Evolutionary conservation across 1,140 invertebrate genomes (phyloP), one percentile per base, ranked within the genome.

Genomic region (Archivesica marissinica): DNA sequence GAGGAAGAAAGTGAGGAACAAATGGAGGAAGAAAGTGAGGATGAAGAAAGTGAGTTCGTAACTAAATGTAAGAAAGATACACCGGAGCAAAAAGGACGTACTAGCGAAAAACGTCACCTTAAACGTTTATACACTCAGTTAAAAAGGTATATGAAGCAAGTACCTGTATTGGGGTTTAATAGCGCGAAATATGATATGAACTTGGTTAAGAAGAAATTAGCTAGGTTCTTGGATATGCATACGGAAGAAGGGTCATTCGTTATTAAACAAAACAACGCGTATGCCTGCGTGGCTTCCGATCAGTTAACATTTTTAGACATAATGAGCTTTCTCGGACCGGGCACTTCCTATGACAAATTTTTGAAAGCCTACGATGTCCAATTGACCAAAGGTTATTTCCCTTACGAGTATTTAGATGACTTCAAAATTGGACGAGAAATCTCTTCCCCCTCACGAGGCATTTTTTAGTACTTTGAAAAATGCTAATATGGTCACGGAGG

Each of bases 381-480:
- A 39, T 81, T 77, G 66, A 25, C 76, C 33, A 87, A 90, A 52
- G 84, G 86, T 2, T 74, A 74, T 54, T 89, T 87, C 25, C 86
- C 87, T 0, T 88, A 89, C 38, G 80, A 88, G 68, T 76, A 44
- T 47, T 70, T 86, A 4, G 80, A 54, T 3, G 20, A 30, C 23
- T 2, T 59, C 83, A 2, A 47, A 74, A 79, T 70, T 86, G 41
- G 47, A 87, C 0, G 23, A 33, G 15, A 50, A 70, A 7, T 15
- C 20, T 6, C 61, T 85, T 1, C 86, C 75, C 30, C 38, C 72
- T 2, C 33, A 50, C 7, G 41, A 59, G 4, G 82, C 80, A 7
- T 85, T 88, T 81, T 74, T 70, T 33, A 87, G 86, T 54, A 35
- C 11, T n/a, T 61, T 89, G n/a, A 87, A 76, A 75, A 72, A 79